Percentiles rank a stretch among this genome's conserved stretches.
Evolutionary conservation across 1,140 invertebrate species (phyloP).

Genomic region (Psix sp.): DNA sequence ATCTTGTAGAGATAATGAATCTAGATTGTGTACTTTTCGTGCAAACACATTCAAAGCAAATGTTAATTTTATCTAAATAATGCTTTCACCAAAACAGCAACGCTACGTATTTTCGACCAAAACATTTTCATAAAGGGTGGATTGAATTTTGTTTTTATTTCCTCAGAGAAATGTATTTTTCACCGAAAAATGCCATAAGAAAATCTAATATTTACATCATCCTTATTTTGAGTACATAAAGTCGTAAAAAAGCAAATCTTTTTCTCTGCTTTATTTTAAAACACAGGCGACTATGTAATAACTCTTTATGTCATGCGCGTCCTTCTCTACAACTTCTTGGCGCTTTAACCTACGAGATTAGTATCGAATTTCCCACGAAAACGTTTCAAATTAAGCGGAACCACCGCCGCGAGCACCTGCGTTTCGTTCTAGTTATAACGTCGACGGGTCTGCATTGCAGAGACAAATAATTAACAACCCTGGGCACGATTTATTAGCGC

Average conservation of each 20-base stretch:
- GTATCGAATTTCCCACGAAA: conserved; percentile 60
- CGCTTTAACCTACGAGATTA: conserved; percentile 59
- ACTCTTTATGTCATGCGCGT: conserved; percentile 49
- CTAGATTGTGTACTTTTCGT: too few species aligned
- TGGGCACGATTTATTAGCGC: conserved; percentile 48
- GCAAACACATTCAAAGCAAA: too few species aligned
- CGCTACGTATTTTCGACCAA: conserved; percentile 5
- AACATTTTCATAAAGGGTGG: conserved; percentile 26
- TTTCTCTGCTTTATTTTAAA: conserved; percentile 40
- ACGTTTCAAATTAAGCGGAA: conserved; percentile 64
- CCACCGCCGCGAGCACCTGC: conserved; percentile 51
- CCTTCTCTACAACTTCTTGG: conserved; percentile 38
- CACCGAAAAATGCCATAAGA: conserved; percentile 15
- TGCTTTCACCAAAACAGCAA: too few species aligned
- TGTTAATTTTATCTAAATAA: too few species aligned
- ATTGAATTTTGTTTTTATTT: conserved; percentile 41
- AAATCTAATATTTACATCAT: conserved; percentile 43
- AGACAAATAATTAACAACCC: conserved; percentile 59
- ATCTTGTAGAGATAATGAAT: too few species aligned
- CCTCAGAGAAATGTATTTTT: conserved; percentile 14
- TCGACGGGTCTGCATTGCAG: conserved; percentile 38
- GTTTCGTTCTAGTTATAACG: conserved; percentile 55
- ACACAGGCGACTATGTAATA: conserved; percentile 50
- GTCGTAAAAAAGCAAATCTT: conserved; percentile 56
- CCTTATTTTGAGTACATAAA: conserved; percentile 29